Base-by-base conservation (phyloP, 2,888 invertebrate genomes). In the Apodemia zela region DNA sequence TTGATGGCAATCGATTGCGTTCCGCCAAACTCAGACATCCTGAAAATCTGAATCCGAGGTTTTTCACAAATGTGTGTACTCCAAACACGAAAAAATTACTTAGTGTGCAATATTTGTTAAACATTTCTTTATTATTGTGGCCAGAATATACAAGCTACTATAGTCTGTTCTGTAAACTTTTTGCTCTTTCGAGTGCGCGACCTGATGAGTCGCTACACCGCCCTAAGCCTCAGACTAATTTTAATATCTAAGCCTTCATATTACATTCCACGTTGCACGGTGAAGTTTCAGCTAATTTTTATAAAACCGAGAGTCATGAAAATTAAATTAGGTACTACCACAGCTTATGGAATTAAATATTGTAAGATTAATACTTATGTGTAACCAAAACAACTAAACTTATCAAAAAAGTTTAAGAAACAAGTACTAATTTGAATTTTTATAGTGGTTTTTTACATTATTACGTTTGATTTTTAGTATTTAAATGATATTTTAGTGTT, bases 201-300 rank as follows among this genome's bases (percentile, higher is more conserved):
- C 51, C 51, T 51, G 25, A 21, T 21, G 18, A 51, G 51, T 51
- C 13, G 45, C 42, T 45, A 51, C 25, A 25, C 5, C 25, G 51
- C 51, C 51, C 21, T 51, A 51, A 51, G 51, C 51, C 6, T 21
- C 51, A 51, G 51, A 51, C 51, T 51, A 51, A 45, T 45, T 45
- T 45, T 45, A 45, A 51, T 51, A 51, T 21, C 18, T 25, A 21
- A 25, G 21, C 21, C 51, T 21, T 51, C 13, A 51, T 21, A 51
- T 51, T 51, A 51, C 51, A 51, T 51, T 51, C 51, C 21, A 21
- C 51, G 51, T 18, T 13, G 13, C 18, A 21, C 45, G n/a, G 4
- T 21, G 13, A 51, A 51, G 21, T 13, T 51, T 6, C 18, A 21
- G 18, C 21, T 51, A 51, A 51, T 51, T 21, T 21, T 51, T 51